Conservation (phyloP, 2,888 invertebrate genomes). For the Eledone cirrhosa region DNA sequence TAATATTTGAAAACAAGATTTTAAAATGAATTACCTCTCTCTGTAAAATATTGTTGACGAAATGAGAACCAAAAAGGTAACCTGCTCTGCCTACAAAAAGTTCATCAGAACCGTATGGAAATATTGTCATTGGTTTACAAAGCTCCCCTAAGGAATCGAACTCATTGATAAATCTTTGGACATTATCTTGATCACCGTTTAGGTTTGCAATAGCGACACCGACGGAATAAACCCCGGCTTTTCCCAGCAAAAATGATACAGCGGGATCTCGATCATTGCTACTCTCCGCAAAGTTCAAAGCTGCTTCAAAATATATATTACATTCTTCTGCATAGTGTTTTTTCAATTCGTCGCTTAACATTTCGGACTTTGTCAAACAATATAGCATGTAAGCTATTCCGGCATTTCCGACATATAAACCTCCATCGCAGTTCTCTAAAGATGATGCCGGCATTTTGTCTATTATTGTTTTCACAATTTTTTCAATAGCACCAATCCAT, state of each 20-base stretch:
- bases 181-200: constrained; percentile 62
- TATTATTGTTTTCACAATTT: constrained; percentile 44
- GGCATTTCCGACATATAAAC: constrained; percentile 76
- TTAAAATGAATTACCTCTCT: constrained; percentile 37
- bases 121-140: constrained; percentile 67
- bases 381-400: constrained; percentile 83
- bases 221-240: constrained; percentile 80
- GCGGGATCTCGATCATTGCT: constrained; percentile 70
- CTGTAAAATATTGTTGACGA: constrained; percentile 71
- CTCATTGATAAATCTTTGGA: constrained; percentile 41
- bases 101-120: constrained; percentile 76
- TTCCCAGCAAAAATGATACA: constrained; percentile 81
- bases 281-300: constrained; percentile 70
- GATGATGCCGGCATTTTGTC: constrained; percentile 49
- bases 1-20: too few relatives aligned
- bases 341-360: constrained; percentile 40
- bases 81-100: constrained; percentile 86
- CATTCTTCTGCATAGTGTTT: constrained; percentile 72
- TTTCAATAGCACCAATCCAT: constrained; percentile 47
- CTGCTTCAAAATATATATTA: constrained; percentile 74
- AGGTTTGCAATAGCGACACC: constrained; percentile 67
- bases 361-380: constrained; percentile 73
- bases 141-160: constrained; percentile 68
- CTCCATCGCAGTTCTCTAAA: constrained; percentile 69
- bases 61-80: constrained; percentile 80